Evolutionary conservation across 92 coral and sea anemone species (phyloP).

Genomic region (Epizoanthus stellaris): DNA sequence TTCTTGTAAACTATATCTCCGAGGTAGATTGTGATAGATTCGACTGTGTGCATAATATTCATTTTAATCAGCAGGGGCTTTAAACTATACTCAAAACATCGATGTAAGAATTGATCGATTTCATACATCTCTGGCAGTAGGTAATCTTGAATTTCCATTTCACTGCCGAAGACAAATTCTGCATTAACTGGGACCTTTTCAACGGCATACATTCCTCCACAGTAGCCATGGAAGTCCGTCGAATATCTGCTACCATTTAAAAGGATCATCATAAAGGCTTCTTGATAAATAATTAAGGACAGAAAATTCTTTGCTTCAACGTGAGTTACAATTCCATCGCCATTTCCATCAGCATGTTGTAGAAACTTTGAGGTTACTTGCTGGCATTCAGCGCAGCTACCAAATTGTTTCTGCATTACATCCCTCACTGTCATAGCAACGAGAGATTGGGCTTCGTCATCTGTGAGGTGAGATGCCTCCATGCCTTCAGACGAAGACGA

Average conservation of each 20-base stretch:
- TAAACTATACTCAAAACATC: neutral
- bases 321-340: slow-evolving; percentile 59
- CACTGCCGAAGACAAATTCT: slow-evolving; percentile 48
- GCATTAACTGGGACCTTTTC: slow-evolving; percentile 66
- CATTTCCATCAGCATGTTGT: slow-evolving; percentile 57
- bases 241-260: slow-evolving; percentile 67
- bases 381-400: slow-evolving; percentile 57
- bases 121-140: slow-evolving; percentile 57
- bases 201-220: slow-evolving; percentile 68
- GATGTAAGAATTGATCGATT: slow-evolving; percentile 40
- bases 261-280: slow-evolving; percentile 63
- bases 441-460: neutral
- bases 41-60: slow-evolving; percentile 4
- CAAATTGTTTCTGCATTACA: slow-evolving; percentile 9
- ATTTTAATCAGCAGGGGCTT: neutral
- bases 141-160: slow-evolving; percentile 46
- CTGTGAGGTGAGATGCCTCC: neutral
- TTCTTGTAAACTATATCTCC: slow-evolving; percentile 16
- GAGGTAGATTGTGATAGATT: neutral
- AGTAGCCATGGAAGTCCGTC: slow-evolving; percentile 69
- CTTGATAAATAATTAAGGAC: slow-evolving; percentile 50
- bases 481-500: neutral
- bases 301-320: slow-evolving; percentile 61
- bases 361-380: slow-evolving; percentile 21
- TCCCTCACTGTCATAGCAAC: neutral